Percentiles rank a stretch among this genome's conserved stretches.
Evolutionary conservation across 2,888 invertebrate species (phyloP).

Genomic region (Thysanoteuthis rhombus): DNA sequence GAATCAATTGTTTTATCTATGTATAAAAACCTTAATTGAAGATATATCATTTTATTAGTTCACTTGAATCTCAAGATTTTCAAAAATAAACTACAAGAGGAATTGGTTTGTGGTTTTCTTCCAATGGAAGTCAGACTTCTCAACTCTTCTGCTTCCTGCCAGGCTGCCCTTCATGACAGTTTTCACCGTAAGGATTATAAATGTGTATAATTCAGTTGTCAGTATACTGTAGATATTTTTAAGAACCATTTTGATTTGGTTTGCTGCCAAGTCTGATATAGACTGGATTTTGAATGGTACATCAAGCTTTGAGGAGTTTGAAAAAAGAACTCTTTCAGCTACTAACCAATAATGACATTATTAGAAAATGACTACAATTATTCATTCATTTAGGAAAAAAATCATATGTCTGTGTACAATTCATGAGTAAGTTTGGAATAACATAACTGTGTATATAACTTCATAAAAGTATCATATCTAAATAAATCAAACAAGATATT

Average conservation of each 20-base stretch:
- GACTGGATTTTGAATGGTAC: background rate
- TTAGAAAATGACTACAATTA: too few relatives aligned
- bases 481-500: too few relatives aligned
- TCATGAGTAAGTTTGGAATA: background rate
- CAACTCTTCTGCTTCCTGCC: too few relatives aligned
- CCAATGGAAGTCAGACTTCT: too few relatives aligned
- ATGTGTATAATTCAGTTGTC: background rate
- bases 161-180: too few relatives aligned
- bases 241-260: background rate
- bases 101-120: background rate
- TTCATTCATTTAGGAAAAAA: too few relatives aligned
- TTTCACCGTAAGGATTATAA: background rate
- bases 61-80: background rate
- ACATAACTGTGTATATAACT: too few relatives aligned
- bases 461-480: too few relatives aligned
- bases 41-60: background rate
- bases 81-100: background rate
- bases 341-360: background rate
- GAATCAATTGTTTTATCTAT: too few relatives aligned
- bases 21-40: too few relatives aligned
- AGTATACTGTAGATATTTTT: background rate
- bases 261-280: background rate
- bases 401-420: too few relatives aligned
- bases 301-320: background rate
- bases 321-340: background rate